Evolutionary conservation across 2,113 vertebrate species (phyloP).

Genomic region (Nesoenas mayeri): DNA sequence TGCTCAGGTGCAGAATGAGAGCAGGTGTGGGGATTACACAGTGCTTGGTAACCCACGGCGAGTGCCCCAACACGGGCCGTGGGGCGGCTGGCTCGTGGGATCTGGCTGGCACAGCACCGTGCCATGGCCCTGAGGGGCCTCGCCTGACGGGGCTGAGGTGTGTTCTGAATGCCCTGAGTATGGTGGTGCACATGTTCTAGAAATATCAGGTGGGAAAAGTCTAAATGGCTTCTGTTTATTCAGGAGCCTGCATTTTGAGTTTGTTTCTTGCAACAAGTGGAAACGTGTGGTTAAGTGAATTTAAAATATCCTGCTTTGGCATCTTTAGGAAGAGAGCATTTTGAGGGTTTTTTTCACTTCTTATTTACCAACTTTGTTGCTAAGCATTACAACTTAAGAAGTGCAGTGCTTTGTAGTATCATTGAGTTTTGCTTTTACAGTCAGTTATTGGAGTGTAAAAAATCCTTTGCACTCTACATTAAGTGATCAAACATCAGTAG

Average conservation of each 20-base stretch:
- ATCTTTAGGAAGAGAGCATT: background rate
- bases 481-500: background rate
- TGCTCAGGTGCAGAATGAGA: too few species aligned
- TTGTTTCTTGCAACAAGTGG: background rate
- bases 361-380: background rate
- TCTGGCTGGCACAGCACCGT: too few species aligned
- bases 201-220: fast-evolving
- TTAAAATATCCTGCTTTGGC: background rate
- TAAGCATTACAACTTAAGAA: background rate
- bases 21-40: background rate
- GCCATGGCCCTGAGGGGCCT: background rate
- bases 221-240: background rate
- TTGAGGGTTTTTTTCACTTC: background rate
- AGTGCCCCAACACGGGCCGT: too few species aligned
- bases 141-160: fast-evolving
- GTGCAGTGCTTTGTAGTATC: fast-evolving
- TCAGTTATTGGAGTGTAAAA: background rate
- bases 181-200: fast-evolving
- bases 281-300: too few species aligned
- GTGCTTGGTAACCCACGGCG: background rate
- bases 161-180: fast-evolving
- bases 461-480: fast-evolving
- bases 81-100: background rate
- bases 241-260: background rate
- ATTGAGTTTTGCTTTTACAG: background rate